Evolutionary conservation across 2,113 vertebrate species (phyloP), one percentile per base, ranked within the genome.

Genomic region (Uropsilus gracilis): DNA sequence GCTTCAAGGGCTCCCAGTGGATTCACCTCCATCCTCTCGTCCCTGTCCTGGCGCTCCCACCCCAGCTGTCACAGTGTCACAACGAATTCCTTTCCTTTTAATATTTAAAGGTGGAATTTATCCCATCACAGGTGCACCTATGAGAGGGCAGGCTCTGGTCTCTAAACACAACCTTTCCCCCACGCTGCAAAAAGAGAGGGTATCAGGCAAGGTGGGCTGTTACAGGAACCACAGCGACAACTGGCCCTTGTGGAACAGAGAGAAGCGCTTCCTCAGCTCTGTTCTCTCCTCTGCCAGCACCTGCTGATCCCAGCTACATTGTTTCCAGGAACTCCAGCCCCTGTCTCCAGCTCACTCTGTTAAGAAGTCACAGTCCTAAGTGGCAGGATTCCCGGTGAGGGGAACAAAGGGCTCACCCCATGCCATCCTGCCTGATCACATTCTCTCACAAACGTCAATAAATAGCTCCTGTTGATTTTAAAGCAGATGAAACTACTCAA

Each of bases 1-100:
- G 1, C 32, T 30, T 20, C 1, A 16, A 3, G 39, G 16, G n/a
- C 17, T 16, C 4, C 22, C 3, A 6, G 2, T 1, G 24, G 6
- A 22, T 22, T 5, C 2, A 10, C 28, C 34, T 44, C 30, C 53
- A 7, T 39, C 66, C 22, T 63, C 32, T 39, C 32, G 32, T 7
- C 6, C 66, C 61, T 66, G 39, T 44, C 17, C 6, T 1, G 28
- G 34, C 2, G 1, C 24, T 39, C 50, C 30, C 44, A 50, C 46
- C 53, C 17, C 4, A 6, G 14, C 39, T 42, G 6, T 8, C 42
- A 8, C 6, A 0, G 22, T 88, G 57, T 17, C 26, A n/a, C n/a
- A 55, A 34, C 69, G 44, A n/a, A 55, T 8, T 5, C 39, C 55
- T 30, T 16, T 26, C 53, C 53, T 20, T 22, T 55, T 24, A 18